Evolutionary conservation across 2,113 vertebrate genomes (phyloP), one percentile per base, ranked within the genome.

Genomic region (Lepidothrix coronata): DNA sequence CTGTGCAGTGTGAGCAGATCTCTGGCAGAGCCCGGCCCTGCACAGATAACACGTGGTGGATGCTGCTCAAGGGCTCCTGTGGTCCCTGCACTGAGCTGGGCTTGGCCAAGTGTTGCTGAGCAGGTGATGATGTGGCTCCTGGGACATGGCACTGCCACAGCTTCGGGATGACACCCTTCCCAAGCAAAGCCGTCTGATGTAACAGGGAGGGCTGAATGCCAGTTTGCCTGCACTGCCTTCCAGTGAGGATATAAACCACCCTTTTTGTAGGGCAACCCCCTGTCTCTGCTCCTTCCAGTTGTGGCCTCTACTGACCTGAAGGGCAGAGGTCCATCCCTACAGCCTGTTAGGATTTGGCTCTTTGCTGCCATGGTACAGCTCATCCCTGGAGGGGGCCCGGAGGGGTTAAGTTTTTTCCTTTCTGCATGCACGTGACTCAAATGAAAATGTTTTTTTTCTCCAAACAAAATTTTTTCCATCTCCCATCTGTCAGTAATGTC

Each of bases 401-500:
- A 91, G 31, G 72, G 66, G 67, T 94, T 97, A 95, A 88, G 20
- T 88, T 93, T 96, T 83, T 62, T 30, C 18, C 11, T 84, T 77
- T 75, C 49, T 65, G 19, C 22, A 21, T 49, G 73, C 9, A 4
- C 49, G 65, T 95, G 93, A 93, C 59, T 96, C 77, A 85, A 88
- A 93, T 61, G 57, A 87, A 78, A 79, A 57, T 65, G 19, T 48
- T 89, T 71, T 33, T 37, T 88, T 91, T 79, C 81, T 10, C 74
- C 75, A 89, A 91, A 81, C 87, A 88, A 79, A 58, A 44, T 1
- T 67, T 73, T 89, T 87, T 84, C 67, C 48, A 88, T 93, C 85
- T 93, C 85, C 96, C 96, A 97, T 97, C 97, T 97, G 94, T 93
- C 93, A 94, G 81, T 85, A 91, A 93, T 96, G 93, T 93, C 81